Conservation (phyloP, 1,140 invertebrate genomes). For the Neodiprion pinetum region DNA sequence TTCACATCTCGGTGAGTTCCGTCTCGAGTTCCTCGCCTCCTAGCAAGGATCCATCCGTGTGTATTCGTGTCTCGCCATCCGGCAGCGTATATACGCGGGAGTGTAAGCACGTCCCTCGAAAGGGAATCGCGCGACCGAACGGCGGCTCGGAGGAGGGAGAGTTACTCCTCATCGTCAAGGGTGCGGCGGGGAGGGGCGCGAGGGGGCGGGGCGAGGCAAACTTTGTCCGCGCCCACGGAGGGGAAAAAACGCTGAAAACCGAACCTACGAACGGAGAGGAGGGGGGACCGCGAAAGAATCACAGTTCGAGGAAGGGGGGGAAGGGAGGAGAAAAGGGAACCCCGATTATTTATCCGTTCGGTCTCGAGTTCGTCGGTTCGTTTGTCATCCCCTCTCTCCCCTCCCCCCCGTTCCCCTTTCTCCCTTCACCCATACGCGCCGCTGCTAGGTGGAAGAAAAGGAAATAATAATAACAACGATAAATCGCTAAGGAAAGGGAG, state of each 20-base stretch:
- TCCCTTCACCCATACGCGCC: too few relatives aligned
- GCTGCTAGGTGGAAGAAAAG: too few relatives aligned
- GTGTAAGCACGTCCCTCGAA: background rate
- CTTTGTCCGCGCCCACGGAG: conserved; percentile 60
- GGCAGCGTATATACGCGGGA: background rate
- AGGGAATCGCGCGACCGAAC: background rate
- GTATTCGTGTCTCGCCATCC: conserved; percentile 18
- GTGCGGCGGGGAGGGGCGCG: conserved; percentile 30
- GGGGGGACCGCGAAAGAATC: conserved; percentile 55
- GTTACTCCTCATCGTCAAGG: conserved; percentile 36
- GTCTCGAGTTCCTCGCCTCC: conserved; percentile 24
- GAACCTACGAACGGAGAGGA: conserved; percentile 37
- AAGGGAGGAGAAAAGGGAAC: background rate
- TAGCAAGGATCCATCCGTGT: conserved; percentile 32
- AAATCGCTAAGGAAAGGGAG: background rate
- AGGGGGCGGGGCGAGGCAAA: conserved; percentile 57
- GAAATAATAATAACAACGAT: too few relatives aligned
- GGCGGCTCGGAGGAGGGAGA: conserved; percentile 12
- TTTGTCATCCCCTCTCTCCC: conserved; percentile 39
- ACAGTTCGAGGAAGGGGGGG: conserved; percentile 21
- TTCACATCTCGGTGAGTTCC: conserved; percentile 58
- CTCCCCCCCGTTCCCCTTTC: conserved; percentile 5
- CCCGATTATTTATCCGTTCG: conserved; percentile 25
- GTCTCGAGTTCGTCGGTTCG: conserved; percentile 26
- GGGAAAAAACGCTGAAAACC: conserved; percentile 33